Evolutionary conservation across 2,797 vertebrate species (phyloP).

Genomic region (Pyrrhura leucotis): DNA sequence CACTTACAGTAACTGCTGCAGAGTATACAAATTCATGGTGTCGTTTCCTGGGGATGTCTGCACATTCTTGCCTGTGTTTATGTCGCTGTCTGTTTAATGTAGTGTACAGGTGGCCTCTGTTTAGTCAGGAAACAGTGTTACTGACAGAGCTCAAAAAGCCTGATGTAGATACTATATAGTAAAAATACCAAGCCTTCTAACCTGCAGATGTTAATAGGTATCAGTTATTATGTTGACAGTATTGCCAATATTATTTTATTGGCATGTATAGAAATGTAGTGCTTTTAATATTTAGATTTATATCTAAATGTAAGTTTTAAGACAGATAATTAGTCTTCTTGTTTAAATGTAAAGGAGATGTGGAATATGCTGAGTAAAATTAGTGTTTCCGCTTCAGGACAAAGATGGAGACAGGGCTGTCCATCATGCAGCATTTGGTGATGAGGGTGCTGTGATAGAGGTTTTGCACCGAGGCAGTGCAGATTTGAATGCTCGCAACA

Average conservation of each 20-base stretch:
- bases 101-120: background rate
- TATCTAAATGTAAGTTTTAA: background rate
- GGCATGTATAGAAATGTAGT: background rate
- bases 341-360: background rate
- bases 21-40: fast-evolving
- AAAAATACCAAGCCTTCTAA: background rate
- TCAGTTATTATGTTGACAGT: background rate
- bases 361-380: background rate
- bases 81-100: background rate
- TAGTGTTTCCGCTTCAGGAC: conserved; percentile 80
- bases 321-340: background rate
- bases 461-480: conserved; percentile 95
- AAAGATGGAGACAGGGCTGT: conserved; percentile 98
- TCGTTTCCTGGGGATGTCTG: background rate
- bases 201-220: background rate
- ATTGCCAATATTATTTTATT: background rate
- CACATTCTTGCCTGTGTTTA: background rate
- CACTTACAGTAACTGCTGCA: background rate
- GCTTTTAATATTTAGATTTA: background rate
- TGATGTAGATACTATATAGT: background rate
- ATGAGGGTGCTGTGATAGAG: conserved; percentile 97
- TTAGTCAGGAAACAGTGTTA: background rate
- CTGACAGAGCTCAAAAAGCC: background rate
- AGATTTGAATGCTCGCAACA: conserved; percentile 96
- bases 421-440: conserved; percentile 95